Base-by-base conservation (phyloP, 2,888 invertebrate genomes). In the Dryococelus australis region DNA sequence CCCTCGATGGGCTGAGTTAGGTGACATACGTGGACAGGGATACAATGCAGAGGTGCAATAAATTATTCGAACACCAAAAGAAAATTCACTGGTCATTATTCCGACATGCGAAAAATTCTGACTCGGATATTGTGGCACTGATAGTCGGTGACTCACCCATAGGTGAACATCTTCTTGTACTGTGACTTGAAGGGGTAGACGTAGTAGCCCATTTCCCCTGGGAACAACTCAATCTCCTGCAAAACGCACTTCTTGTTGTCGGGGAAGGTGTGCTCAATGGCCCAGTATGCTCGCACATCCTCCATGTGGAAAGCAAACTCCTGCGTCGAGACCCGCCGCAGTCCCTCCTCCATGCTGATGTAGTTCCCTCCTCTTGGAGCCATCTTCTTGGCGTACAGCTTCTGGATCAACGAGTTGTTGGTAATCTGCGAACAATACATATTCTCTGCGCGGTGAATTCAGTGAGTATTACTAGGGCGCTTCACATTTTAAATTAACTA, bases 241-340 rank as follows among this genome's bases (percentile, higher is more conserved):
- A 87, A 27, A 24, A 47, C 80, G n/a, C 87, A 87, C 35, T 87
- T 87, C 20, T 85, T 79, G 5, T 47, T 80, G 85, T 87, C 85
- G 10, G 85, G 85, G 51, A 87, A 87, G 8, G 80, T 35, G 13
- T 35, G 27, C 51, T 87, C 85, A 24, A 87, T 87, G 43, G 35
- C 47, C 16, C 85, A 80, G 53, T 87, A 87, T 10, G 85, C 51
- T 12, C 80, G 6, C 35, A 81, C 80, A n/a, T 27, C 85, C 35
- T 87, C 87, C 10, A 81, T 85, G 35, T 87, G 85, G 51, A 87
- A n/a, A 16, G 85, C 87, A 43, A 87, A 87, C 20, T 80, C 13
- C 27, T 87, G 85, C 27, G 24, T 79, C 6, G 47, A 80, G 78
- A 87, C 47, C 8, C 47, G 85, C 26, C 80, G n/a, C 10, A 87